Percentiles rank a stretch among this genome's conserved stretches.
These are phyloP conservation scores for Nasonia oneida DNA, from an alignment of 2,888 invertebrate genomes.

Conservation along the genomic window DNA sequence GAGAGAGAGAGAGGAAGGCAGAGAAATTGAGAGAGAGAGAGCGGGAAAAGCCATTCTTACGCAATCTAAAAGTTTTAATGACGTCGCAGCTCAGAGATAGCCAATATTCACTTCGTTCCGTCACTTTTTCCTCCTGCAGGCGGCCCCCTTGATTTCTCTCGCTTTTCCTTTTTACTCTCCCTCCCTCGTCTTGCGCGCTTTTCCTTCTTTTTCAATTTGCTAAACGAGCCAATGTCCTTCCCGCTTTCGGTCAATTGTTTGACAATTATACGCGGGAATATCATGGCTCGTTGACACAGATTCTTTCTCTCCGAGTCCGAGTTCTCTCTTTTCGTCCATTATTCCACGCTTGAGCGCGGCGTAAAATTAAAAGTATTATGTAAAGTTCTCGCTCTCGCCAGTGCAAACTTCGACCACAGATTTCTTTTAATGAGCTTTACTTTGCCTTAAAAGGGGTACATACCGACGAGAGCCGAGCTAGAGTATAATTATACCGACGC, in stretches of 20 bases:
- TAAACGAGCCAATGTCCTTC: slow-evolving; percentile 59
- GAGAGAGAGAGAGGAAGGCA: slow-evolving; percentile 42
- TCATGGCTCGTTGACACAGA: slow-evolving; percentile 48
- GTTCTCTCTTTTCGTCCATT: not conserved
- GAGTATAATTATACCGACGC: not conserved
- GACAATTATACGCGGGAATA: slow-evolving; percentile 60
- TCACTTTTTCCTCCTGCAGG: slow-evolving; percentile 69
- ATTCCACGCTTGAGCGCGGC: not conserved
- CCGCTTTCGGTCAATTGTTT: slow-evolving; percentile 50
- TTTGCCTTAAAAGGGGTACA: not conserved
- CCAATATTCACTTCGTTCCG: slow-evolving; percentile 76
- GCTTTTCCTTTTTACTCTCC: not conserved
- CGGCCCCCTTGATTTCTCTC: slow-evolving; percentile 44
- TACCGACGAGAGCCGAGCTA: too few relatives aligned
- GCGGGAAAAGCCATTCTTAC: slow-evolving; percentile 72
- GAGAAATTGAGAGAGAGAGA: not conserved
- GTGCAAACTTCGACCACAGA: not conserved
- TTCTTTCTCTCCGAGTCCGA: not conserved
- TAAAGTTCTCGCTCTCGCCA: not conserved
- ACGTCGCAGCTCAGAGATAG: slow-evolving; percentile 68
- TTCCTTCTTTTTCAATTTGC: slow-evolving; percentile 65
- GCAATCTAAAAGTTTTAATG: slow-evolving; percentile 79
- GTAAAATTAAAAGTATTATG: slow-evolving; percentile 46
- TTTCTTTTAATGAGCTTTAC: slow-evolving; percentile 13
- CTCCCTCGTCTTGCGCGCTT: slow-evolving; percentile 45